Evolutionary conservation across 2,888 invertebrate genomes (phyloP).

Genomic region (Eledona agricola): DNA sequence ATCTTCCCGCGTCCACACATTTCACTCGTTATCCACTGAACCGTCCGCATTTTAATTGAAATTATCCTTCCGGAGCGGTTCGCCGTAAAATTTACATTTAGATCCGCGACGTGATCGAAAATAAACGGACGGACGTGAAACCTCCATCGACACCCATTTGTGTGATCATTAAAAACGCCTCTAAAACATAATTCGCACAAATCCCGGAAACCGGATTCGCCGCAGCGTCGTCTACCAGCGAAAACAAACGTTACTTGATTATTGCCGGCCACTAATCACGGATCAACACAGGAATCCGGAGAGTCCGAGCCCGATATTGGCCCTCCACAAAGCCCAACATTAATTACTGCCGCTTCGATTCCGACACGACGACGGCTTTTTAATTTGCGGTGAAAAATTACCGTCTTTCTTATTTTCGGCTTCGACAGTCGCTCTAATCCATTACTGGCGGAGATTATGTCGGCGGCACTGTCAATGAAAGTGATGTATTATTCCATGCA

Average conservation of each 20-base stretch:
- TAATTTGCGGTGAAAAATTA: conserved; percentile 19
- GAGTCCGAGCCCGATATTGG: no score
- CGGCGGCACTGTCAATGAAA: conserved; percentile 33
- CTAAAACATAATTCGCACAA: no score
- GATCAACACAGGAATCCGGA: conserved; percentile 15
- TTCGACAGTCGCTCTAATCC: conserved; percentile 25
- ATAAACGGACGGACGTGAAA: conserved; percentile 5
- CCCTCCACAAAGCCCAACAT: conserved; percentile 10
- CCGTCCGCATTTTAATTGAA: conserved; percentile 18
- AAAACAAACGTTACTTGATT: conserved; percentile 9
- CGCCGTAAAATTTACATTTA: conserved; percentile 5
- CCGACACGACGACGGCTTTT: conserved; percentile 12
- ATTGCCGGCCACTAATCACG: conserved; percentile 22
- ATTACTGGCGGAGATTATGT: conserved; percentile 29
- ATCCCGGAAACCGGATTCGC: neutral
- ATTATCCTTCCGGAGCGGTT: conserved; percentile 2
- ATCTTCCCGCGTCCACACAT: conserved; percentile 5
- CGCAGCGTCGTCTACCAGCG: conserved; percentile 4
- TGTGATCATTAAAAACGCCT: conserved; percentile 1
- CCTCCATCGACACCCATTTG: conserved; percentile 3
- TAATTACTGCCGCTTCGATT: conserved; percentile 16
- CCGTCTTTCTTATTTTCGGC: conserved; percentile 24
- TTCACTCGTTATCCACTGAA: conserved; percentile 1
- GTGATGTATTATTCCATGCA: conserved; percentile 39
- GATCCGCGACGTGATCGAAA: conserved; percentile 3